A percentile compares a stretch with the other conserved stretches of the same genome.
Conservation (phyloP, 2,797 vertebrate genomes). For the Chromis chromis region DNA sequence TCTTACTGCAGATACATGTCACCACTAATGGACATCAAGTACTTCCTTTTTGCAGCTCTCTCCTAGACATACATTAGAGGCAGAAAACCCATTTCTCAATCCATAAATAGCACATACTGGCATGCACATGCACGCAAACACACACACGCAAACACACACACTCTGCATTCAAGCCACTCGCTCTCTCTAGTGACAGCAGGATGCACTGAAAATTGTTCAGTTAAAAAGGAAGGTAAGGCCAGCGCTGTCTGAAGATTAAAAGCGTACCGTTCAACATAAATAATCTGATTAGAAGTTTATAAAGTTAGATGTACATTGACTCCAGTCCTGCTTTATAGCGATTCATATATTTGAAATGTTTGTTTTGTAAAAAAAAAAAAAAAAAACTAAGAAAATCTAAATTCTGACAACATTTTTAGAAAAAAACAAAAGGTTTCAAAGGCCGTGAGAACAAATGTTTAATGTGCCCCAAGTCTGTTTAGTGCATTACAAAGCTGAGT, state of each 20-base stretch:
- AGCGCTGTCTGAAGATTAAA: conserved; percentile 76
- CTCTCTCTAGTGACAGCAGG: conserved; percentile 65
- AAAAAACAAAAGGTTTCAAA: not conserved
- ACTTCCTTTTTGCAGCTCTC: conserved; percentile 74
- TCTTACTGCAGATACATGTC: conserved; percentile 79
- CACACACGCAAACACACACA: conserved; percentile 19
- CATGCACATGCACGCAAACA: not conserved
- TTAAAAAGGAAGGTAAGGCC: conserved; percentile 84
- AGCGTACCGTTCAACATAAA: conserved; percentile 66
- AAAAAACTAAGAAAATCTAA: not conserved
- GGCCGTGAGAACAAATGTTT: conserved; percentile 24
- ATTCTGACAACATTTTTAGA: conserved; percentile 2
- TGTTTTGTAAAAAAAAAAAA: no score
- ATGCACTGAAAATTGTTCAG: conserved; percentile 80
- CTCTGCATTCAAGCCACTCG: conserved; percentile 25
- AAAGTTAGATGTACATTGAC: conserved; percentile 28
- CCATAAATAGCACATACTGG: conserved; percentile 65
- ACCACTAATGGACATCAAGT: conserved; percentile 87
- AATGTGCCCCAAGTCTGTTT: conserved; percentile 5
- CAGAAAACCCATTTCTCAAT: conserved; percentile 71
- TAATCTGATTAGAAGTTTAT: conserved; percentile 35
- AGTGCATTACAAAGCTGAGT: conserved; percentile 16
- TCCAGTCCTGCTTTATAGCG: not conserved
- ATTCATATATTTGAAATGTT: not conserved
- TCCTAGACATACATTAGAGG: conserved; percentile 79